Conservation (phyloP, 2,113 vertebrate species). For the Pteronura brasiliensis region DNA sequence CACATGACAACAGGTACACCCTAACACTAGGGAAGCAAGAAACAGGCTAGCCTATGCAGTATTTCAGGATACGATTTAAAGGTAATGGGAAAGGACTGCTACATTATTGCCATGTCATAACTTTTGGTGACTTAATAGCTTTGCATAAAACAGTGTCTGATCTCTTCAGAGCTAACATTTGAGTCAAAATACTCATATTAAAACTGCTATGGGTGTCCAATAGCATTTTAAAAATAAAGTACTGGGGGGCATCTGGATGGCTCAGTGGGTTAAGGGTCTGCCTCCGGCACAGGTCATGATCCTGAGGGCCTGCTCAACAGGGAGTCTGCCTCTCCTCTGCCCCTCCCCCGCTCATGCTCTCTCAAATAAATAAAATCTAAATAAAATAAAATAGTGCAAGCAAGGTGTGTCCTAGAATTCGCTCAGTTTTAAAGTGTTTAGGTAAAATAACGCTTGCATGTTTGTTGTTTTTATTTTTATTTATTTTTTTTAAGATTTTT, state of each 20-base stretch:
- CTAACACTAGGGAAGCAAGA: neutral
- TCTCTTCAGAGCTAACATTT: neutral
- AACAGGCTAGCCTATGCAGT: neutral
- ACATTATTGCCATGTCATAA: neutral
- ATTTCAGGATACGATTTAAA: neutral
- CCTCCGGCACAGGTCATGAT: neutral
- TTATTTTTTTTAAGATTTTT: too few species aligned
- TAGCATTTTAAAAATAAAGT: neutral
- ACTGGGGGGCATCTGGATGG: neutral
- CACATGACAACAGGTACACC: rapidly evolving
- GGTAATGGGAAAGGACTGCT: neutral
- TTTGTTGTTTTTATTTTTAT: neutral
- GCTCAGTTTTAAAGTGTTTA: neutral
- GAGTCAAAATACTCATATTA: slow-evolving; percentile 1
- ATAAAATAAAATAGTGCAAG: neutral
- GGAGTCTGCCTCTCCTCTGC: neutral
- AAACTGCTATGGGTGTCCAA: neutral
- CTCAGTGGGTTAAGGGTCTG: neutral
- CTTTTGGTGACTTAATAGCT: slow-evolving; percentile 21
- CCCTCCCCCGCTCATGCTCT: neutral
- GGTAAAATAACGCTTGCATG: neutral
- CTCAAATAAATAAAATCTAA: neutral
- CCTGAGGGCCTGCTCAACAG: neutral
- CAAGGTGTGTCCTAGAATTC: neutral
- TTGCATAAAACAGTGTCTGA: neutral